phyloP scores from a whole-genome alignment of 1,140 invertebrate genomes.

The Camponotus floridanus region DNA sequence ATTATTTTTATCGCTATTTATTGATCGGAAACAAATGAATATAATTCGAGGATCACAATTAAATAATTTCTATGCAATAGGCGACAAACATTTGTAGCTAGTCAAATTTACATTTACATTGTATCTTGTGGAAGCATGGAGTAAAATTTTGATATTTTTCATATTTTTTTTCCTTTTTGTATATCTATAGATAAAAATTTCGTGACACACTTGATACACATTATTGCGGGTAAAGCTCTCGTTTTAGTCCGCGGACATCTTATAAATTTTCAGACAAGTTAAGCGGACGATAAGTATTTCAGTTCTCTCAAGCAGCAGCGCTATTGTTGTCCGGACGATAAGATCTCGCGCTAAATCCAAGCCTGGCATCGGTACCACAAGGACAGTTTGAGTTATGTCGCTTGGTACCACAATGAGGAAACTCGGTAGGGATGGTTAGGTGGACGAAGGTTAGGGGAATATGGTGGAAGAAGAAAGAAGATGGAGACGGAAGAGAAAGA shows the following conservation, averaged over 20 bases:
- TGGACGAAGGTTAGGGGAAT: constrained; percentile 44
- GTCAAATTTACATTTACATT: constrained; percentile 22
- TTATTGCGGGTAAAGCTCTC: not conserved
- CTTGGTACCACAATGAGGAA: constrained; percentile 72
- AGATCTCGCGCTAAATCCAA: constrained; percentile 79
- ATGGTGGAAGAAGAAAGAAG: constrained; percentile 44
- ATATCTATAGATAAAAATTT: not conserved
- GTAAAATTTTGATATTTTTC: not conserved
- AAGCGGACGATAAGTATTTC: constrained; percentile 77
- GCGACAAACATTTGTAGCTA: not conserved
- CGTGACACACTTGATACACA: constrained; percentile 45
- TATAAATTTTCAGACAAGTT: constrained; percentile 70
- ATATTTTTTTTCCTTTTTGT: too few species aligned
- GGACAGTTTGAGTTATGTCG: constrained; percentile 76
- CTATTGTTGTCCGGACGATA: constrained; percentile 80
- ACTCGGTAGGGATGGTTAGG: constrained; percentile 45
- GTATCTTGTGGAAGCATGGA: not conserved
- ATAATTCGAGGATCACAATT: constrained; percentile 12
- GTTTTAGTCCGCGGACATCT: constrained; percentile 56
- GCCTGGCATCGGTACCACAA: constrained; percentile 67
- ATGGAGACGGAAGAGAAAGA: constrained; percentile 22
- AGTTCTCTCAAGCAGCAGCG: constrained; percentile 65
- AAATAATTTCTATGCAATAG: constrained; percentile 11
- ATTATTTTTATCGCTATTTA: constrained; percentile 24
- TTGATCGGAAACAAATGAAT: not conserved